phyloP scores from a whole-genome alignment of 64 coral and sea anemone species.

The Montipora efflorescens region DNA sequence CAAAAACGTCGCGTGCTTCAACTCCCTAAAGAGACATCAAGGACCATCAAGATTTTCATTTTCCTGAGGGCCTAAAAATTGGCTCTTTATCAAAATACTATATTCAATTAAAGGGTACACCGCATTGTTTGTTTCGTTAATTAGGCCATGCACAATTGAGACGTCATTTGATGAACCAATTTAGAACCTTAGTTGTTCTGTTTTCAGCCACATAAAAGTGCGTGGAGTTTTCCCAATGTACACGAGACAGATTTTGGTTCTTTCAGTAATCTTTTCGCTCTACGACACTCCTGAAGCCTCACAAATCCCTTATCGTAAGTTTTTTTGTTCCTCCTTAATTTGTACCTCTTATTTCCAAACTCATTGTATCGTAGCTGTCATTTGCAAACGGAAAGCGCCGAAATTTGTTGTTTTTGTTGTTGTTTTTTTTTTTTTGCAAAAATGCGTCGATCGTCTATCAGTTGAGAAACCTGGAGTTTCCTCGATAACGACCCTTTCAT shows the following conservation, averaged over 20 bases:
- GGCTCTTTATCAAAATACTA: too few relatives aligned
- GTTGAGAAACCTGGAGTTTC: too few relatives aligned
- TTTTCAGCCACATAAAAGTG: neutral
- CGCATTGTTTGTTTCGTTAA: neutral
- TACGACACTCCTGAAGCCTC: neutral
- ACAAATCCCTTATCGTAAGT: slow-evolving; percentile 13
- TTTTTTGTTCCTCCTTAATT: neutral
- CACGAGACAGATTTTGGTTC: neutral
- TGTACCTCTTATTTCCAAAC: neutral
- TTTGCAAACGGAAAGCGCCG: neutral
- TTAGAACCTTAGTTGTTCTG: neutral
- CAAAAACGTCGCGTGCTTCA: too few relatives aligned
- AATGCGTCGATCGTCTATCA: neutral
- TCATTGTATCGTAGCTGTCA: neutral
- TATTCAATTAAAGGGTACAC: too few relatives aligned
- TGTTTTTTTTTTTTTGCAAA: neutral
- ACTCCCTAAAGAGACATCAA: too few relatives aligned
- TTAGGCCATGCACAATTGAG: neutral
- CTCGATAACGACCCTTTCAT: too few relatives aligned
- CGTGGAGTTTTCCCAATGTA: neutral
- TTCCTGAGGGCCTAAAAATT: too few relatives aligned
- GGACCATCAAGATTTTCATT: too few relatives aligned
- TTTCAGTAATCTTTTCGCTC: neutral
- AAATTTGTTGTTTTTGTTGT: neutral
- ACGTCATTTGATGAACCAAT: slow-evolving; percentile 16